Percentiles rank a stretch among this genome's conserved stretches.
These are phyloP conservation scores for Holocentrus rufus DNA, from an alignment of 2,797 vertebrate genomes.

Conservation along the genomic window DNA sequence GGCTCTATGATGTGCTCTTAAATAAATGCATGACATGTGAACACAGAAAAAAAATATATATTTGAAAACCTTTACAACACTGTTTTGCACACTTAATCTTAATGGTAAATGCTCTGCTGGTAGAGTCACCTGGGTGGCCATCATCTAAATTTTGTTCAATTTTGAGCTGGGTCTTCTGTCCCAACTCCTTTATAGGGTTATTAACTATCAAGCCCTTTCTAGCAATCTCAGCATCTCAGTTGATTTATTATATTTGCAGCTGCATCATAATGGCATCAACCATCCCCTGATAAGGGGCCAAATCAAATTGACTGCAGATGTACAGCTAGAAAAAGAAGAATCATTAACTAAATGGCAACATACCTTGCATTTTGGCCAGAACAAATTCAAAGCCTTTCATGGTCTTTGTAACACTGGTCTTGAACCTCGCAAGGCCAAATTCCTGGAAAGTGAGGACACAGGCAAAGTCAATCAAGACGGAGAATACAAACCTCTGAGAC, in stretches of 20 bases:
- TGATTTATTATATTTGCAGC: neutral
- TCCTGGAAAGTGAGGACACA: conserved; percentile 82
- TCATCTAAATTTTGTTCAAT: too few species aligned
- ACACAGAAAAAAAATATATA: too few species aligned
- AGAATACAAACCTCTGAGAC: neutral
- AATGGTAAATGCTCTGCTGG: too few species aligned
- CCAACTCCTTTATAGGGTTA: neutral
- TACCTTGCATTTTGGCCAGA: conserved; percentile 95
- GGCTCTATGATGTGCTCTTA: too few species aligned
- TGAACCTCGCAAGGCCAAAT: conserved; percentile 96
- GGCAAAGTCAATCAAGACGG: conserved; percentile 15
- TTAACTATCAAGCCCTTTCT: neutral
- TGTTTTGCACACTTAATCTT: too few species aligned
- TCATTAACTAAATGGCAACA: conserved; percentile 25
- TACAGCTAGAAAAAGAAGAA: neutral
- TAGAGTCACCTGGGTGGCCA: too few species aligned
- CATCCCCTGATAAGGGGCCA: neutral
- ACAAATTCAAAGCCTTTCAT: conserved; percentile 96
- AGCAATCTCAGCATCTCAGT: neutral
- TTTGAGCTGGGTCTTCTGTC: neutral
- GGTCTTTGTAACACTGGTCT: conserved; percentile 93
- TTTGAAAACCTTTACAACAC: too few species aligned
- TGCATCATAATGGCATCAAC: neutral
- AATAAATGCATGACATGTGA: too few species aligned
- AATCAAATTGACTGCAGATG: neutral